These are phyloP conservation scores for Rhamphomyia laevipes DNA, from an alignment of 2,888 invertebrate genomes.

Conservation along the genomic window DNA sequence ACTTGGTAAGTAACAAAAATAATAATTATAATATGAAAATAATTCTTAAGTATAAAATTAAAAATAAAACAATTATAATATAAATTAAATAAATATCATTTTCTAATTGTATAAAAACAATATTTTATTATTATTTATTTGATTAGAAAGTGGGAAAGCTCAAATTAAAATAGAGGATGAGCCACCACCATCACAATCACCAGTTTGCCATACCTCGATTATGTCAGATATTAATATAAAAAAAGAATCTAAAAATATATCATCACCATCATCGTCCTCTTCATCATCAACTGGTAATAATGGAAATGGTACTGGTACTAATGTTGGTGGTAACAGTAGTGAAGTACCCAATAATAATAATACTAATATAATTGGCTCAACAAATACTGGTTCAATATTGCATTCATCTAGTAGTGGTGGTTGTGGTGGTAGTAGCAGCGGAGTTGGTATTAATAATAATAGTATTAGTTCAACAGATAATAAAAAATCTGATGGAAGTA, in stretches of 20 bases:
- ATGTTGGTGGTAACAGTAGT: background rate
- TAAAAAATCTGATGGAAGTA: background rate
- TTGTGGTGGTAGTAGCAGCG: too few species aligned
- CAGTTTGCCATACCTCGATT: background rate
- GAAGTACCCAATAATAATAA: background rate
- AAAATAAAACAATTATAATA: background rate
- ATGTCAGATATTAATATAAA: background rate
- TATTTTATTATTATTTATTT: background rate
- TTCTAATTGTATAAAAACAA: background rate
- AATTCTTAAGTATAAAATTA: background rate
- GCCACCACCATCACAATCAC: constrained; percentile 13
- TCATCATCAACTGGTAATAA: too few species aligned
- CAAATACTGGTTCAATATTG: constrained; percentile 12
- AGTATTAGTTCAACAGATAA: background rate
- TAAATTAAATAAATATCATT: background rate
- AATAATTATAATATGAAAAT: background rate
- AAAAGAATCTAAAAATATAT: background rate
- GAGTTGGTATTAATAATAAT: too few species aligned
- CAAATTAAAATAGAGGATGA: constrained; percentile 8
- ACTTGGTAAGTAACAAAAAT: background rate
- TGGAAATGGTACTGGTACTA: background rate
- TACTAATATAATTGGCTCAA: constrained; percentile 8
- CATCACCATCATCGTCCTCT: background rate
- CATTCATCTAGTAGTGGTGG: background rate
- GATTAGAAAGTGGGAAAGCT: constrained; percentile 1